A percentile compares a stretch with the other conserved stretches of the same genome.
Evolutionary conservation across 2,888 invertebrate genomes (phyloP).

Genomic region (Drosophila sordidula): DNA sequence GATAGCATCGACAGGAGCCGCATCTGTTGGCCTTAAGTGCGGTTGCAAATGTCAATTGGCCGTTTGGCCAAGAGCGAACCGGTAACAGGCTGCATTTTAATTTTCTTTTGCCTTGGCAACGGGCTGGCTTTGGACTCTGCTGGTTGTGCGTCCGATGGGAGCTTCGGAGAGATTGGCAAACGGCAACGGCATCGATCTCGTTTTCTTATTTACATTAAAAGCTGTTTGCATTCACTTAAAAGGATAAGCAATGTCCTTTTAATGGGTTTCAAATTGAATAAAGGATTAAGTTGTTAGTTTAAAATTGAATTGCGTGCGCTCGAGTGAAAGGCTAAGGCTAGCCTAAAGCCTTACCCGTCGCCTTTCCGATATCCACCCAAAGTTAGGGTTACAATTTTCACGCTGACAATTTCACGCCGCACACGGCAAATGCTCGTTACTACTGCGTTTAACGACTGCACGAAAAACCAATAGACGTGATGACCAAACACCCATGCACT

Average conservation of each 20-base stretch:
- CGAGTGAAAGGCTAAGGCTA: slow-evolving; percentile 58
- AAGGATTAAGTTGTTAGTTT: slow-evolving; percentile 85
- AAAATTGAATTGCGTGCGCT: slow-evolving; percentile 83
- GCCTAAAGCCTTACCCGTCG: slow-evolving; percentile 37
- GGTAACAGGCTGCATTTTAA: slow-evolving; percentile 72
- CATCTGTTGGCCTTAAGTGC: slow-evolving; percentile 72
- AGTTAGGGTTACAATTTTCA: slow-evolving; percentile 48
- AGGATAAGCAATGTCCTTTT: slow-evolving; percentile 85
- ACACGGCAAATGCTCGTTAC: slow-evolving; percentile 37
- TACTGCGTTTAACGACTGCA: slow-evolving; percentile 16
- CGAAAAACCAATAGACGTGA: slow-evolving; percentile 57
- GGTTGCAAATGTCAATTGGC: slow-evolving; percentile 81
- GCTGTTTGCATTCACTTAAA: slow-evolving; percentile 85
- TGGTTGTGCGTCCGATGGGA: slow-evolving; percentile 28
- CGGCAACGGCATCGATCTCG: slow-evolving; percentile 82
- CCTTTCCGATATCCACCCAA: neutral
- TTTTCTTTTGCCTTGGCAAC: slow-evolving; percentile 55
- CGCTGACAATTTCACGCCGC: slow-evolving; percentile 55
- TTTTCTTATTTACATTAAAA: slow-evolving; percentile 85
- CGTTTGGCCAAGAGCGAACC: slow-evolving; percentile 61
- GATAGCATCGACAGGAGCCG: slow-evolving; percentile 37
- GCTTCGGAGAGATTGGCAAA: slow-evolving; percentile 50
- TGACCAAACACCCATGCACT: slow-evolving; percentile 57
- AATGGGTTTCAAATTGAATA: slow-evolving; percentile 86
- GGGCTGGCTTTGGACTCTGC: slow-evolving; percentile 11